Conservation (phyloP, 2,113 vertebrate genomes). For the Cyanoramphus novaezelandiae region DNA sequence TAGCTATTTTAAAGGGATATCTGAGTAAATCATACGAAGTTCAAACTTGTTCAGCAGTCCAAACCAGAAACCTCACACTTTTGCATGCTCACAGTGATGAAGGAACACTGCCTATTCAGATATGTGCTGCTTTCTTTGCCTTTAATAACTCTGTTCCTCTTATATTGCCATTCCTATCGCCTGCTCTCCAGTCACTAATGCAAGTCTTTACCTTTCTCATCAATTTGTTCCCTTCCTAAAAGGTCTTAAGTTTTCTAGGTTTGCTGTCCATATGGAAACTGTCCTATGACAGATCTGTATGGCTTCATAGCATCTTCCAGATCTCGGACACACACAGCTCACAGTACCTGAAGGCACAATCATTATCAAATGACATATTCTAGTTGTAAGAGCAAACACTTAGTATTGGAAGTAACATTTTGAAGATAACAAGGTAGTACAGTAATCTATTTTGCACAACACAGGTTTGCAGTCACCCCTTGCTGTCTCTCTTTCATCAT, state of each 20-base stretch:
- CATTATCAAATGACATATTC: fast-evolving
- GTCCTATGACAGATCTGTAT: neutral
- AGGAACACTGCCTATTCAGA: neutral
- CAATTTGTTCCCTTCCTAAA: neutral
- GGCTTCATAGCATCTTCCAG: fast-evolving
- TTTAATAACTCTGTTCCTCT: neutral
- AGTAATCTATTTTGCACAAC: neutral
- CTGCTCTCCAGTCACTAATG: neutral
- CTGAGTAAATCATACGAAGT: neutral
- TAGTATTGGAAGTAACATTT: neutral
- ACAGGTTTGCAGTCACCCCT: neutral
- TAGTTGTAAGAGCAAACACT: neutral
- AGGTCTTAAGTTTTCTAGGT: neutral
- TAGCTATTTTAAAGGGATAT: neutral
- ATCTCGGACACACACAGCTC: neutral
- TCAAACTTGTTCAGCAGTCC: neutral
- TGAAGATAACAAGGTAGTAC: neutral
- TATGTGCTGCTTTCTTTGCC: neutral
- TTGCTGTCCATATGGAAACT: neutral
- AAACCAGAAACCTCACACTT: neutral
- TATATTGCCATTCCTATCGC: neutral
- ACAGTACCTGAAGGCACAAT: neutral
- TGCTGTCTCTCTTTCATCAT: neutral
- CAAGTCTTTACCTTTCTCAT: neutral
- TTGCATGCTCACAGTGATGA: neutral